phyloP scores from a whole-genome alignment of 2,888 invertebrate genomes.

The Lamellibrachia satsuma region DNA sequence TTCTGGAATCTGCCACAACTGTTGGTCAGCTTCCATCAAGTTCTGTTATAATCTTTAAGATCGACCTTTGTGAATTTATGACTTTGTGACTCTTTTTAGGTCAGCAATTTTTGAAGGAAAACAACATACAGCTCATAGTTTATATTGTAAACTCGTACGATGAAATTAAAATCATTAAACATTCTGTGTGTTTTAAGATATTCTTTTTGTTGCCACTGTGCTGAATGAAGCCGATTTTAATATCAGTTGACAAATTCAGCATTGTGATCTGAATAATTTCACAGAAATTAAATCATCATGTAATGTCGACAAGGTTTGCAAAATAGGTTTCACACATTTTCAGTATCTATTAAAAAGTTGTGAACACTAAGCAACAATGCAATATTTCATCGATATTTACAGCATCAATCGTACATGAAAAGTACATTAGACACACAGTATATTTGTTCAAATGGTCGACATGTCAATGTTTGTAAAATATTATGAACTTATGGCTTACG shows the following conservation, averaged over 20 bases:
- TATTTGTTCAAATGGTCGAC: background rate
- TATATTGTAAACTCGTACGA: too few relatives aligned
- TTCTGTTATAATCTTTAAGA: background rate
- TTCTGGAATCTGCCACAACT: background rate
- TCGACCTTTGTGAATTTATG: background rate
- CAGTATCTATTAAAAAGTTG: background rate
- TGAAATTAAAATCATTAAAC: too few relatives aligned
- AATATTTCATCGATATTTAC: background rate
- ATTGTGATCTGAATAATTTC: background rate
- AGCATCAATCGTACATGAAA: background rate
- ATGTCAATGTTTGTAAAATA: background rate
- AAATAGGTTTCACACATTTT: background rate
- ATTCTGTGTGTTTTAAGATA: too few relatives aligned
- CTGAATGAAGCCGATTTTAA: background rate
- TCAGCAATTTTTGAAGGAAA: too few relatives aligned
- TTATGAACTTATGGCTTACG: background rate
- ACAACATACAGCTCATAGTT: too few relatives aligned
- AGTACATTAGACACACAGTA: background rate
- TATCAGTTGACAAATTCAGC: background rate
- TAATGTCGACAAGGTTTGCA: background rate
- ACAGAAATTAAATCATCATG: background rate
- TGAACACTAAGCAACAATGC: background rate
- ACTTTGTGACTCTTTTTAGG: background rate
- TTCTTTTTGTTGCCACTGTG: too few relatives aligned
- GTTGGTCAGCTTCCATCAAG: background rate